These are phyloP conservation scores for Cantharis lateralis DNA, from an alignment of 2,888 invertebrate species.

Conservation along the genomic window DNA sequence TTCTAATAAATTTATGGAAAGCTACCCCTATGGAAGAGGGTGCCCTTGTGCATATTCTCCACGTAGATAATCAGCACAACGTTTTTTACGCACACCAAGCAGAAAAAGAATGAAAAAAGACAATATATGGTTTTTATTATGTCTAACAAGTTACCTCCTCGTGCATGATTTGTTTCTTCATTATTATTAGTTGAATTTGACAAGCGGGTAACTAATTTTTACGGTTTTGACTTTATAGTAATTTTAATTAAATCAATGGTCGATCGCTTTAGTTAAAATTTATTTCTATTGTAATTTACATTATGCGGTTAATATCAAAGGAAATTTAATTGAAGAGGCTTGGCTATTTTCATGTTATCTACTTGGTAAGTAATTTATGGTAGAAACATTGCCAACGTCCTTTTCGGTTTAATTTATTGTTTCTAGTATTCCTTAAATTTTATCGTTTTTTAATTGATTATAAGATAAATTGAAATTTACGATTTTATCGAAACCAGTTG, in stretches of 20 bases:
- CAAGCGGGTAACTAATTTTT: constrained; percentile 29
- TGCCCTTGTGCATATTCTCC: too few species aligned
- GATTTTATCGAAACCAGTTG: neutral
- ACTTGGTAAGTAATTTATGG: neutral
- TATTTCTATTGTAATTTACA: constrained; percentile 8
- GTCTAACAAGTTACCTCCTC: neutral
- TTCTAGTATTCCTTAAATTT: neutral
- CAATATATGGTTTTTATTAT: neutral
- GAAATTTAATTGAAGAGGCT: constrained; percentile 6
- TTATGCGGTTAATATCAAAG: constrained; percentile 28
- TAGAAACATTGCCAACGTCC: neutral
- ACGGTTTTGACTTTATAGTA: constrained; percentile 26
- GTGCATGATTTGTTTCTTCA: neutral
- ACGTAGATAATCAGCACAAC: too few species aligned
- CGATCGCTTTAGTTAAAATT: constrained; percentile 22
- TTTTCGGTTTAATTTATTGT: neutral
- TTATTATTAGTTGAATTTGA: constrained; percentile 9
- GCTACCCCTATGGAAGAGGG: too few species aligned
- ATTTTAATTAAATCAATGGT: constrained; percentile 25
- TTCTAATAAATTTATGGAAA: too few species aligned
- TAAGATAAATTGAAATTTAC: neutral
- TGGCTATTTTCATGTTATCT: constrained; percentile 12
- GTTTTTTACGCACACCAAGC: neutral
- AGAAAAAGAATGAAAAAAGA: neutral
- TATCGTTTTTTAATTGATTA: neutral